Base-by-base conservation (phyloP, 2,797 vertebrate genomes). In the Caiman crocodilus region DNA sequence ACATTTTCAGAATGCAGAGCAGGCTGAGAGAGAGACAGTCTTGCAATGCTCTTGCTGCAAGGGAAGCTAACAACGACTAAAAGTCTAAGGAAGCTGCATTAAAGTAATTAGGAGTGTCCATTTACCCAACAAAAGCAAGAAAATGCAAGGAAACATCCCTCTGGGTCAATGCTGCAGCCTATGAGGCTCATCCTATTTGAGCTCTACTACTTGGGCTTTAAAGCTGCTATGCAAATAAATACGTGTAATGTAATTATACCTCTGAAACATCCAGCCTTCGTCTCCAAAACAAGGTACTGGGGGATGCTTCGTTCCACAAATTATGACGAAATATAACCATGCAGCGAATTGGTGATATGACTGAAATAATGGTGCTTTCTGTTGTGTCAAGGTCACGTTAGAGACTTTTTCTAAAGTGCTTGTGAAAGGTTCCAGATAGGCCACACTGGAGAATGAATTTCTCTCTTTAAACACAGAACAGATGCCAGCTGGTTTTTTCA, bases 41-140 rank as follows among this genome's bases (percentile, higher is more conserved):
- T 42, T 69, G 69, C 58, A 60, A 74, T 61, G 55, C 65, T 88
- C 65, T 93, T n/a, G 65, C 81, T 69, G 73, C 88, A 93, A 87
- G 81, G 50, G 7, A 76, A 56, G 77, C 60, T 84, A 0, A 67
- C 21, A 30, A 1, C 0, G 5, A 63, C 69, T 58, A 15, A 74
- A 32, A 1, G 0, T 18, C 84, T 30, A 61, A 75, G 73, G 75
- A 30, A 0, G 0, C 60, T 2, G 1, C 67, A 82, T 74, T 1
- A 0, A 0, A 35, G 76, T 35, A 6, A 28, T 76, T n/a, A 57
- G 4, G 23, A 76, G 63, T 6, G 9, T 20, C 32, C 2, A 4
- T 83, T 84, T 83, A 73, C 85, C n/a, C 64, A 61, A 4, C 8
- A 74, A 71, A 81, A 85, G 28, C 0, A 2, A 55, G 59, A 93